A percentile compares a stretch with the other conserved stretches of the same genome.
Conservation (phyloP, 2,888 invertebrate species). For the Ommatoiulus sabulosus region DNA sequence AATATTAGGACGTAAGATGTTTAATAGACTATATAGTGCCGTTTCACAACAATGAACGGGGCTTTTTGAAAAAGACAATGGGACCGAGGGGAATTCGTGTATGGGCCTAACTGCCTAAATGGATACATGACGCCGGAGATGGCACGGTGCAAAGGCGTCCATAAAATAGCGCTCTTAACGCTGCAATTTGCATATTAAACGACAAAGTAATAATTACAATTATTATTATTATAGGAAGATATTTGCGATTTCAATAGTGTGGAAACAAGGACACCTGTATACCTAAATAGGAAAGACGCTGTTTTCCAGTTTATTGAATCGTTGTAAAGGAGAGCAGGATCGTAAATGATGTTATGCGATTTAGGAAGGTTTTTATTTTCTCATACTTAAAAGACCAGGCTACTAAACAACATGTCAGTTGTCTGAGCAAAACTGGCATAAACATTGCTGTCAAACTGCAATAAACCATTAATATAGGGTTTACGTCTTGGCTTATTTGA, state of each 20-base stretch:
- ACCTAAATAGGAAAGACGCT: too few relatives aligned
- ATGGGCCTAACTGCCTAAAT: background rate
- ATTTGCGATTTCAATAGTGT: background rate
- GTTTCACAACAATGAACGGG: background rate
- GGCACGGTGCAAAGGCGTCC: background rate
- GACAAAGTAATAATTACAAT: background rate
- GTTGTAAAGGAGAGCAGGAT: too few relatives aligned
- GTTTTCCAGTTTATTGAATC: too few relatives aligned
- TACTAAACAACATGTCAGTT: too few relatives aligned
- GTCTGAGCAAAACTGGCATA: too few relatives aligned
- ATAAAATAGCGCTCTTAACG: background rate
- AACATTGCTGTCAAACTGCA: too few relatives aligned
- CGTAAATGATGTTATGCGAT: too few relatives aligned
- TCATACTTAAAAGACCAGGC: too few relatives aligned
- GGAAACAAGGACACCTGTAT: background rate
- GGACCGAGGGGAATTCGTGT: slow-evolving; percentile 4
- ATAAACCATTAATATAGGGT: too few relatives aligned
- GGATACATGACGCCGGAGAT: background rate
- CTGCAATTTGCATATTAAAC: background rate
- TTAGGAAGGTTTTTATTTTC: too few relatives aligned
- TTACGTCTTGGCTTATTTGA: too few relatives aligned
- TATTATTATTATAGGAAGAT: background rate
- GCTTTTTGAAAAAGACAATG: slow-evolving; percentile 39
- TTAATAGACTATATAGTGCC: slow-evolving; percentile 21
- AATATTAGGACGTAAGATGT: slow-evolving; percentile 36